These are phyloP conservation scores for Coracopsis vasa DNA, from an alignment of 2,113 vertebrate genomes.

Conservation along the genomic window DNA sequence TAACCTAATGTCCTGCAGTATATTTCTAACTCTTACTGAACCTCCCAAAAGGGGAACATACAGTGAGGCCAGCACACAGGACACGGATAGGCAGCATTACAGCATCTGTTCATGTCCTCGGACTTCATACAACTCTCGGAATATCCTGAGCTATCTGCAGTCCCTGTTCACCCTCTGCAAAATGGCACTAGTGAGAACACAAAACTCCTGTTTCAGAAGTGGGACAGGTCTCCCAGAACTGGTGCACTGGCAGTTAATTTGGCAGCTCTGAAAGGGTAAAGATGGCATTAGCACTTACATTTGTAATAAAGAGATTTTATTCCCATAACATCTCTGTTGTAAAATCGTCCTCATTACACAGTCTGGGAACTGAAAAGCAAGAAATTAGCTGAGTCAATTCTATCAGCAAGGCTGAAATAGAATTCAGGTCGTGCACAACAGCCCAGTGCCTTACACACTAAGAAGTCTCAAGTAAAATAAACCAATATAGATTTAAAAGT, in stretches of 20 bases:
- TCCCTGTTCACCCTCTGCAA: not conserved
- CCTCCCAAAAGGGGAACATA: not conserved
- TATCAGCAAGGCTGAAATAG: not conserved
- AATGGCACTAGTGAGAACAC: not conserved
- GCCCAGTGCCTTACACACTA: not conserved
- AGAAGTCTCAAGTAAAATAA: not conserved
- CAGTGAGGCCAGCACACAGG: not conserved
- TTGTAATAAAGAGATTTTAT: not conserved
- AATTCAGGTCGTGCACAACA: not conserved
- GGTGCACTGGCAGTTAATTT: not conserved
- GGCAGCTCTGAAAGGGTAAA: not conserved
- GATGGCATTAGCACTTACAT: not conserved
- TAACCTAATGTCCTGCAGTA: not conserved
- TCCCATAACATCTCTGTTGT: not conserved
- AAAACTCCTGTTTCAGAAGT: not conserved
- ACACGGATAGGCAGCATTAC: not conserved
- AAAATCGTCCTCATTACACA: not conserved
- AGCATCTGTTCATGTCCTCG: not conserved
- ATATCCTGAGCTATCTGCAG: not conserved
- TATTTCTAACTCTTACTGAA: not conserved
- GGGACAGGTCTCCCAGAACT: not conserved
- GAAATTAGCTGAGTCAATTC: not conserved
- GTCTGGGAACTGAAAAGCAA: not conserved
- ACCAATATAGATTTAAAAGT: not conserved
- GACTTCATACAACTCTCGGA: not conserved